Base-by-base conservation (phyloP, 30 jellyfish, hydroid and myxozoan genomes). In the Chrysaora quinquecirrha region DNA sequence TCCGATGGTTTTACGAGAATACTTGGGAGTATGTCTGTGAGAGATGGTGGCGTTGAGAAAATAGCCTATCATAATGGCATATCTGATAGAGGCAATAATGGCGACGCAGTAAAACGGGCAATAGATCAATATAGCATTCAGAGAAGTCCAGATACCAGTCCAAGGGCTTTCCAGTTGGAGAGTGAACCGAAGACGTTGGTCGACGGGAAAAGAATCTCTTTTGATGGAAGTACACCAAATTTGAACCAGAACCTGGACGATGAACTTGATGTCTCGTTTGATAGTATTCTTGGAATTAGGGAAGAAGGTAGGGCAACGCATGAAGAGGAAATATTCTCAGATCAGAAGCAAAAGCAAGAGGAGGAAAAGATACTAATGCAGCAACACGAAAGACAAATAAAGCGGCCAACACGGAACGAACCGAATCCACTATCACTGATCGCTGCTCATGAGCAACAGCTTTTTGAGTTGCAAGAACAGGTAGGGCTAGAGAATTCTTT, bases 401-500 rank as follows among this genome's bases (percentile, higher is more conserved):
- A 52, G 29, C 12, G 29, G 19, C 6, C 54, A 14, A 38, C 54
- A 14, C 14, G 6, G 54, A 38, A 38, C 14, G 14, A 14, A 25
- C 0, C 76, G 30, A 38, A 75, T 49, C 33, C 89, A 7, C 0
- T 71, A 61, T 64, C 85, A 33, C 34, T 60, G 3, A 62, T 85
- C 34, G 87, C 80, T 20, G 89, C 83, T 3, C 98, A 93, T 21
- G 97, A 93, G 50, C 75, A 63, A 22, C 98, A 93, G 78, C 81
- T 93, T 50, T 31, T 86, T 48, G 97, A 93, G 31, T 71, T 93
- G 3, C 96, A 83, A 48, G 87, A 86, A 48, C 96, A 93, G 96
- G 98, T 93, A 73, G n/a, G n/a, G n/a, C n/a, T n/a, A n/a, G 56
- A 38, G 25, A 25, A 68, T 7, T 3, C 27, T 11, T 28, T 30